These are phyloP conservation scores for Cheilosia vulpina DNA, from an alignment of 2,888 invertebrate genomes.

Conservation along the genomic window DNA sequence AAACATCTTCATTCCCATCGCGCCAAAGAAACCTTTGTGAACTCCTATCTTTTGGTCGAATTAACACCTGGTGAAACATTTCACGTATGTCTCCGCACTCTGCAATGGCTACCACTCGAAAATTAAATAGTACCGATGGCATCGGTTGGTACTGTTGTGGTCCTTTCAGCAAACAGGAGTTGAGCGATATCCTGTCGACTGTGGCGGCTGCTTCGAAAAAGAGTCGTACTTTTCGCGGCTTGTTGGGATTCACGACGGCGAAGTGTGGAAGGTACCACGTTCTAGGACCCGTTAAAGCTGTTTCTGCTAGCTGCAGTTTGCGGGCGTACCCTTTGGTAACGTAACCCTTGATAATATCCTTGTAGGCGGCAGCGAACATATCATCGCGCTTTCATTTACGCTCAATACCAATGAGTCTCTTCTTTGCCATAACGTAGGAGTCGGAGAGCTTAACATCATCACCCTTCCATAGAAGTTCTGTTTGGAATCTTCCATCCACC, in stretches of 20 bases:
- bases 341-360: too few relatives aligned
- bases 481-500: too few relatives aligned
- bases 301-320: not conserved
- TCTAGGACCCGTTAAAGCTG: not conserved
- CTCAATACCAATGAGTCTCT: not conserved
- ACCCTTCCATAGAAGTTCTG: too few relatives aligned
- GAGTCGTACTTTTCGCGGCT: conserved; percentile 76
- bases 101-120: conserved; percentile 79
- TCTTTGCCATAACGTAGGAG: too few relatives aligned
- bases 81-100: conserved; percentile 77
- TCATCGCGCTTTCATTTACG: too few relatives aligned
- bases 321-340: too few relatives aligned
- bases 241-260: conserved; percentile 77
- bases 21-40: too few relatives aligned
- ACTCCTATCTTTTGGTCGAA: not conserved
- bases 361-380: too few relatives aligned
- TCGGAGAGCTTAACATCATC: too few relatives aligned
- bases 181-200: conserved; percentile 76
- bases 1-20: too few relatives aligned
- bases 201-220: conserved; percentile 79
- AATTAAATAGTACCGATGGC: conserved; percentile 79
- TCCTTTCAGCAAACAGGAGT: conserved; percentile 78
- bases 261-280: conserved; percentile 77
- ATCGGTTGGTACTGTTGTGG: conserved; percentile 79
- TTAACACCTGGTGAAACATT: conserved; percentile 66